phyloP scores from a whole-genome alignment of 2,888 invertebrate species.

The Microdon myrmicae region DNA sequence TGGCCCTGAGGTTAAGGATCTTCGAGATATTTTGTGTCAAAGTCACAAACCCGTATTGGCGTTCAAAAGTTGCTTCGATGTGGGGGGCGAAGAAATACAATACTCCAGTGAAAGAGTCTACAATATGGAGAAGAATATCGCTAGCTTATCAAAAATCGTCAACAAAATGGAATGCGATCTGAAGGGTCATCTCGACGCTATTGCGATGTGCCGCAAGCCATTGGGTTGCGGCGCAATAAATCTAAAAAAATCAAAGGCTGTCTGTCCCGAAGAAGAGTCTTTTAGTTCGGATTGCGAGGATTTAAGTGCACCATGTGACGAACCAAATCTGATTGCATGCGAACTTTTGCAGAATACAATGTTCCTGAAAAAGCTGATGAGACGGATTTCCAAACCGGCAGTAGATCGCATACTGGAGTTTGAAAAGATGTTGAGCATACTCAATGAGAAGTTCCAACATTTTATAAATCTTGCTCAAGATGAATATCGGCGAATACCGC shows the following conservation, averaged over 20 bases:
- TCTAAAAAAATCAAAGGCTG: background rate
- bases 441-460: slow-evolving; percentile 55
- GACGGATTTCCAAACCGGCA: slow-evolving; percentile 59
- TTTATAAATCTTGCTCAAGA: slow-evolving; percentile 56
- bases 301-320: slow-evolving; percentile 59
- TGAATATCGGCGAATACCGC: slow-evolving; percentile 57
- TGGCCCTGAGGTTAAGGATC: slow-evolving; percentile 57
- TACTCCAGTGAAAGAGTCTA: background rate
- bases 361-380: slow-evolving; percentile 61
- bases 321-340: slow-evolving; percentile 60
- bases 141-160: slow-evolving; percentile 53
- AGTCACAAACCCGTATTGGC: slow-evolving; percentile 2
- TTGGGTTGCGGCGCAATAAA: background rate
- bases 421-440: slow-evolving; percentile 52
- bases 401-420: slow-evolving; percentile 57
- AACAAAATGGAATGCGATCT: slow-evolving; percentile 54
- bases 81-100: background rate
- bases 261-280: slow-evolving; percentile 19
- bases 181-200: slow-evolving; percentile 42
- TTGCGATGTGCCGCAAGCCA: slow-evolving; percentile 5
- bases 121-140: slow-evolving; percentile 51
- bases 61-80: background rate
- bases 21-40: slow-evolving; percentile 55
- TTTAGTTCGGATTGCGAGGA: slow-evolving; percentile 58
- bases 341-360: slow-evolving; percentile 57